These are phyloP conservation scores for Melanaphis sacchari DNA, from an alignment of 1,140 invertebrate genomes.

Conservation along the genomic window DNA sequence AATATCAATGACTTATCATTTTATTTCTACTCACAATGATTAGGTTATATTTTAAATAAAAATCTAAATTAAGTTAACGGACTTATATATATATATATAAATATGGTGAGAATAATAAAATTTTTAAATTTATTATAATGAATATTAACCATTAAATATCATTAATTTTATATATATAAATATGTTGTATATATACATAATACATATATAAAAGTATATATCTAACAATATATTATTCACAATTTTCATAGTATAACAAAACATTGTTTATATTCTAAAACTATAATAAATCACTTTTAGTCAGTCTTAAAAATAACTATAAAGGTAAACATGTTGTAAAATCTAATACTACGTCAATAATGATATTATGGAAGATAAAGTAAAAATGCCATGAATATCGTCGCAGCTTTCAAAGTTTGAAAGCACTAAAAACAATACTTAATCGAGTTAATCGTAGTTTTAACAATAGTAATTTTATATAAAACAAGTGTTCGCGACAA, in stretches of 20 bases:
- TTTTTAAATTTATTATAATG: not conserved
- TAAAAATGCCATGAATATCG: constrained; percentile 34
- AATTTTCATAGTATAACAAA: not conserved
- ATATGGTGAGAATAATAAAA: not conserved
- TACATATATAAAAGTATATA: not conserved
- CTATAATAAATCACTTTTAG: constrained; percentile 32
- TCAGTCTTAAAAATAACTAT: constrained; percentile 43
- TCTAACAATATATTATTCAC: not conserved
- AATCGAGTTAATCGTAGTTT: not conserved
- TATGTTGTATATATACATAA: not conserved
- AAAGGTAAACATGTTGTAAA: not conserved
- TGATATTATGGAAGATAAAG: constrained; percentile 8
- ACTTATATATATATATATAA: too few species aligned
- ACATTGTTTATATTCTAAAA: not conserved
- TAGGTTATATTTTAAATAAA: not conserved
- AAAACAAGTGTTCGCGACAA: not conserved
- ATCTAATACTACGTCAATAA: constrained; percentile 15
- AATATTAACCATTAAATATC: not conserved
- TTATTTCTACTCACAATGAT: not conserved
- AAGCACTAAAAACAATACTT: constrained; percentile 25
- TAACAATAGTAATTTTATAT: not conserved
- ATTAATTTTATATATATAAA: not conserved
- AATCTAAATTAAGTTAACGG: not conserved
- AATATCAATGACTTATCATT: not conserved
- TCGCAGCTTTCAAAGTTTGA: not conserved